Evolutionary conservation across 2,797 vertebrate genomes (phyloP).

Genomic region (Chloroceryle inda): DNA sequence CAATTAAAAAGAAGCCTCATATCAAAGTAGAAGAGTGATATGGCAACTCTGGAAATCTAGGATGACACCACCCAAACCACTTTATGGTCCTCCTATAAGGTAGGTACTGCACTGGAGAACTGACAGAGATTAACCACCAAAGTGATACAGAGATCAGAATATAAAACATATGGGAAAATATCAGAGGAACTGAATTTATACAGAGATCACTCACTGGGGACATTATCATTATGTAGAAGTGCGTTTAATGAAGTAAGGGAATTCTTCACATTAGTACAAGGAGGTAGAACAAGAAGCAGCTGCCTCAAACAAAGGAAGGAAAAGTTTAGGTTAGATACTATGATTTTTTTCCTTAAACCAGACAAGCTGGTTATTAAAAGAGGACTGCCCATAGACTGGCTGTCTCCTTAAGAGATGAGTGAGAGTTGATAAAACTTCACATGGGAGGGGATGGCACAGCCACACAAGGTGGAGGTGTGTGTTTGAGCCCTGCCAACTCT

Average conservation of each 20-base stretch:
- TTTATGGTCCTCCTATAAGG: not conserved
- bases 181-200: conserved; percentile 67
- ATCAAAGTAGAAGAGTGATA: not conserved
- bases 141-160: conserved; percentile 35
- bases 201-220: conserved; percentile 67
- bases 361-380: conserved; percentile 25
- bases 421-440: not conserved
- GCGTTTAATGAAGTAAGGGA: conserved; percentile 70
- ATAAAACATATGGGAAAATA: conserved; percentile 54
- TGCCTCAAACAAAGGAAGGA: conserved; percentile 56
- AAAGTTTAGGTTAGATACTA: conserved; percentile 52
- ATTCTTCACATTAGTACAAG: conserved; percentile 72
- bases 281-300: conserved; percentile 71
- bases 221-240: conserved; percentile 64
- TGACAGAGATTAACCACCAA: conserved; percentile 19
- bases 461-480: not conserved
- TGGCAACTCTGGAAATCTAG: not conserved
- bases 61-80: not conserved
- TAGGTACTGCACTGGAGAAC: not conserved
- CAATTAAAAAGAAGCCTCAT: not conserved
- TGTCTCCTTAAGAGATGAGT: not conserved
- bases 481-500: not conserved
- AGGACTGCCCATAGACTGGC: not conserved
- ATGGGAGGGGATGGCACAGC: not conserved
- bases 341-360: conserved; percentile 3